Conservation (phyloP, 2,888 invertebrate genomes). For the Trichopoda pennipes region DNA sequence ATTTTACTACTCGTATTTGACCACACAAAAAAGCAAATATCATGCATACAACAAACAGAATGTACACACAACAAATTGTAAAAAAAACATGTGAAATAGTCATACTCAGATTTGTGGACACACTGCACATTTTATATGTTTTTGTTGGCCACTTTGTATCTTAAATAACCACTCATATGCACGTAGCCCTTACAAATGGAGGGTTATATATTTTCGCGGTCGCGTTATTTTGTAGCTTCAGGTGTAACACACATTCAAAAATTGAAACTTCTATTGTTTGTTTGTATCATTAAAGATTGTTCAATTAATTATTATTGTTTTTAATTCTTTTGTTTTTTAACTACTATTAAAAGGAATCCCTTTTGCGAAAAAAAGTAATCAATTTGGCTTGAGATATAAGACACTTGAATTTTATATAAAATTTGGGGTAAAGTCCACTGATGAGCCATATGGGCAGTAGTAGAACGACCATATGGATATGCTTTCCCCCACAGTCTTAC, state of each 20-base stretch:
- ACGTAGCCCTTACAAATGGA: conserved; percentile 45
- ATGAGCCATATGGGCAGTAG: too few relatives aligned
- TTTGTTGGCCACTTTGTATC: conserved; percentile 44
- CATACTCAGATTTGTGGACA: conserved; percentile 56
- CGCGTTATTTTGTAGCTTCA: conserved; percentile 58
- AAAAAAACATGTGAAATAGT: conserved; percentile 32
- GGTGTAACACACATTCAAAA: conserved; percentile 16
- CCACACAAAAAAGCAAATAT: conserved; percentile 48
- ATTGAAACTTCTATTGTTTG: too few relatives aligned
- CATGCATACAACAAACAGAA: conserved; percentile 36
- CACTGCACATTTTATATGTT: not conserved
- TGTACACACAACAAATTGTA: not conserved
- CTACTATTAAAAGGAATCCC: too few relatives aligned
- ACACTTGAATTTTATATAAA: too few relatives aligned
- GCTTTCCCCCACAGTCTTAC: too few relatives aligned
- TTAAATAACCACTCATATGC: conserved; percentile 39
- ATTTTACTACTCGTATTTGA: conserved; percentile 48
- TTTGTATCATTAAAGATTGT: too few relatives aligned
- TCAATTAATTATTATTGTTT: too few relatives aligned
- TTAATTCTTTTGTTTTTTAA: too few relatives aligned
- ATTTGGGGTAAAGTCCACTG: too few relatives aligned
- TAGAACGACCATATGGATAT: too few relatives aligned
- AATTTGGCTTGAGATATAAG: too few relatives aligned
- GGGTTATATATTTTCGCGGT: conserved; percentile 49
- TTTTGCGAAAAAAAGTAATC: too few relatives aligned